A percentile compares a stretch with the other conserved stretches of the same genome.
These are phyloP conservation scores for Glyptemys insculpta DNA, from an alignment of 2,797 vertebrate species.

Conservation along the genomic window DNA sequence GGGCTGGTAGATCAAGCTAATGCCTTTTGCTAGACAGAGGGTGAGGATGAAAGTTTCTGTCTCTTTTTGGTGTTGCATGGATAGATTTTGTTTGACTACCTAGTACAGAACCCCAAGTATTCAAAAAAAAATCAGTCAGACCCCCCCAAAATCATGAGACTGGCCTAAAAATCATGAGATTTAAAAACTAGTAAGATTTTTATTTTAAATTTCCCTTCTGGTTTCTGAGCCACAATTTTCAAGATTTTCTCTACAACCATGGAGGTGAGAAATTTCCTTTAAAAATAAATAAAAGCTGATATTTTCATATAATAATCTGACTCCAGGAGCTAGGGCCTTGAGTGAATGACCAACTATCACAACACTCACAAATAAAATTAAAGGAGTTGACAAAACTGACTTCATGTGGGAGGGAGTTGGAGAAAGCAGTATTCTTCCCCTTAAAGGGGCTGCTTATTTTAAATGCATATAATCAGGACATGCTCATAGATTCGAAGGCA, in stretches of 20 bases:
- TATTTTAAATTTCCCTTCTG: background rate
- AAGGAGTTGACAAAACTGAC: background rate
- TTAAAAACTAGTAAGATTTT: background rate
- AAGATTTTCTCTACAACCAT: background rate
- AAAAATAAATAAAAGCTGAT: background rate
- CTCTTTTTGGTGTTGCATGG: background rate
- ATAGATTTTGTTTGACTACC: background rate
- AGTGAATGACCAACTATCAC: constrained; percentile 6
- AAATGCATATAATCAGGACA: background rate
- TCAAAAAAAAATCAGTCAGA: background rate
- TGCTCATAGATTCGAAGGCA: too few species aligned
- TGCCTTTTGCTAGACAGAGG: background rate
- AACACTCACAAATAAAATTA: background rate
- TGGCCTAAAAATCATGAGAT: background rate
- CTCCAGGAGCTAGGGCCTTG: background rate
- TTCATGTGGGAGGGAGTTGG: background rate
- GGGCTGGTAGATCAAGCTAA: background rate
- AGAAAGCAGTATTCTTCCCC: background rate
- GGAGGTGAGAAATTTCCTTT: background rate
- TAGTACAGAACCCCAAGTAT: background rate
- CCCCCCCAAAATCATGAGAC: background rate
- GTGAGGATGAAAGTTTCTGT: background rate
- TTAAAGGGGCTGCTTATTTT: background rate
- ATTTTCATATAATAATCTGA: background rate
- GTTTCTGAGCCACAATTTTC: background rate